Evolutionary conservation across 1,140 invertebrate genomes (phyloP), one percentile per base, ranked within the genome.

Genomic region (Drosophila varians): DNA sequence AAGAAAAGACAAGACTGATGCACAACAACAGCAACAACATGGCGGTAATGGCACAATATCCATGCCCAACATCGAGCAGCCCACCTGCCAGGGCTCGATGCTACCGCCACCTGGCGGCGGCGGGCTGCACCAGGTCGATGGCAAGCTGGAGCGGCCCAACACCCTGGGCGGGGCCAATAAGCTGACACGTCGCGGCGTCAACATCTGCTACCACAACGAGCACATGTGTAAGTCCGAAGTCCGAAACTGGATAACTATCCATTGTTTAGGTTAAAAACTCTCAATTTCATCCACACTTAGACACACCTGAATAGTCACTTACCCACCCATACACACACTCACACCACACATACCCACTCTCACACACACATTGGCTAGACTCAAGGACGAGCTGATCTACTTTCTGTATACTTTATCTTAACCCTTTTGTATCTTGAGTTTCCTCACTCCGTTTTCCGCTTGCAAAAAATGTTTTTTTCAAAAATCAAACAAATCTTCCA

Each of bases 1-100:
- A 94, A 96, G 96, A 93, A 96, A 96, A 94, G 96, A 97, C 92
- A 96, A 96, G 94, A 95, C 94, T 94, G 96, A 96, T 93, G 95
- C 94, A 93, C 83, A 87, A 82, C 74, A 76, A 69, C 94, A 93
- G 92, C 68, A 72, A 69, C 94, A 93, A 92, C 92, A 92, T 89
- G 89, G 92, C 92, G 84, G 90, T 73, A 94, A 94, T 92, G 94
- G 94, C 86, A 92, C 93, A 75, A 77, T 87, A 86, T 90, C 94
- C 84, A 94, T 93, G 80, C 92, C 93, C 61, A 93, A 92, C 86
- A 92, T 92, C 76, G 93, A 94, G 52, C 91, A 92, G 62, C 92
- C 92, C 62, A 90, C 91, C 86, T 92, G 90, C 83, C 92, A 92
- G 80, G 91, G 91, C 49, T 90, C 89, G 48, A 79, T 90, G 78